Percentiles rank a stretch among this genome's conserved stretches.
Evolutionary conservation across 64 coral and sea anemone genomes (phyloP).

Genomic region (Montipora sp.): DNA sequence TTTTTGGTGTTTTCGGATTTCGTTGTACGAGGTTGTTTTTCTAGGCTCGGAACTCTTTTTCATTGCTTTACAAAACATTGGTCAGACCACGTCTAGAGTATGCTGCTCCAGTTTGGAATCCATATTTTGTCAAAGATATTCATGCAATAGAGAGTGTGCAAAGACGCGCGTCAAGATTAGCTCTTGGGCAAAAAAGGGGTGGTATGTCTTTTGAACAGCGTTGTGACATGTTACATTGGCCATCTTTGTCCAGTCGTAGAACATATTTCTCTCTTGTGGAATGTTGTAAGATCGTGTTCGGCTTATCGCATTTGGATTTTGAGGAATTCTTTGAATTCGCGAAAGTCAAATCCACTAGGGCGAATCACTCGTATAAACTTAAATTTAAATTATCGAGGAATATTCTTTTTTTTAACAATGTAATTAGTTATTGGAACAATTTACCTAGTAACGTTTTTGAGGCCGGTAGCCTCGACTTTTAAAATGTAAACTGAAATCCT

Average conservation of each 20-base stretch:
- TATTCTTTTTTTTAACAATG: constrained; percentile 4
- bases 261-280: constrained; percentile 36
- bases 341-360: constrained; percentile 24
- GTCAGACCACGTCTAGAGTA: constrained; percentile 1
- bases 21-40: too few relatives aligned
- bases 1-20: too few relatives aligned
- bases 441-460: too few relatives aligned
- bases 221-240: constrained; percentile 42
- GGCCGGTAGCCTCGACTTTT: too few relatives aligned
- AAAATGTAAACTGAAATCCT: too few relatives aligned
- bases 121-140: neutral
- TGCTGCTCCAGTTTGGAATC: constrained; percentile 26
- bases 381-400: constrained; percentile 8
- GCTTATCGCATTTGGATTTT: too few relatives aligned
- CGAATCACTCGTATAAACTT: constrained; percentile 37
- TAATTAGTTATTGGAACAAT: too few relatives aligned
- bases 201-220: constrained; percentile 48
- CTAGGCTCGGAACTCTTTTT: too few relatives aligned
- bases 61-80: too few relatives aligned
- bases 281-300: neutral
- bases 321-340: neutral
- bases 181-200: constrained; percentile 4
- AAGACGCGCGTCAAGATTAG: constrained; percentile 1
- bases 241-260: constrained; percentile 36
- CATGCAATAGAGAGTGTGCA: neutral